These are phyloP conservation scores for Ochropacha duplaris DNA, from an alignment of 2,888 invertebrate genomes.

Conservation along the genomic window DNA sequence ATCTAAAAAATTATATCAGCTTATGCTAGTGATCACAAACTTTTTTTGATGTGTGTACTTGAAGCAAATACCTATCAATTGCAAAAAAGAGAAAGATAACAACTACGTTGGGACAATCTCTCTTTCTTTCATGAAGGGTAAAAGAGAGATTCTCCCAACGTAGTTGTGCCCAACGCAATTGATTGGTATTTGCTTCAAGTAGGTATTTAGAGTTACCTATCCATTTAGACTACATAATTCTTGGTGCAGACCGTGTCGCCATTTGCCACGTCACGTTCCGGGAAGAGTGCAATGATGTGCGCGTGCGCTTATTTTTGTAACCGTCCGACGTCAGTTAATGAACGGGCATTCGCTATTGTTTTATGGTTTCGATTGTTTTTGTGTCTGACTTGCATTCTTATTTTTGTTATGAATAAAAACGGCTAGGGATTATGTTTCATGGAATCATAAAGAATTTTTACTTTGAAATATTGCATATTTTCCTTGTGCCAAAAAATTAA, in stretches of 20 bases:
- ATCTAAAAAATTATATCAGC: no score
- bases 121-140: no score
- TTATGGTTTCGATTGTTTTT: slow-evolving; percentile 10
- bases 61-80: no score
- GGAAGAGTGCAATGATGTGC: slow-evolving; percentile 21
- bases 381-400: slow-evolving; percentile 14
- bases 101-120: no score
- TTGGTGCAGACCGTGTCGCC: slow-evolving; percentile 15
- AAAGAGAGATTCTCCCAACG: no score
- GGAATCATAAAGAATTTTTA: background rate
- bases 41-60: no score
- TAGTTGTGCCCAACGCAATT: no score
- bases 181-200: no score
- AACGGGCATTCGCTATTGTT: slow-evolving; percentile 18
- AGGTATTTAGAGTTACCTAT: no score
- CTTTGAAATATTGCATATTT: background rate
- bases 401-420: background rate
- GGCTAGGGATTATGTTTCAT: background rate
- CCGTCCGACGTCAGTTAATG: slow-evolving; percentile 16
- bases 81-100: no score
- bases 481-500: background rate
- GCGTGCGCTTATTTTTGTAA: slow-evolving; percentile 10
- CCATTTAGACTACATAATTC: no score
- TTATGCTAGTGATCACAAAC: no score
- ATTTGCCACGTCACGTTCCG: slow-evolving; percentile 21